Conservation (phyloP, 2,113 vertebrate species). For the Etheostoma spectabile region DNA sequence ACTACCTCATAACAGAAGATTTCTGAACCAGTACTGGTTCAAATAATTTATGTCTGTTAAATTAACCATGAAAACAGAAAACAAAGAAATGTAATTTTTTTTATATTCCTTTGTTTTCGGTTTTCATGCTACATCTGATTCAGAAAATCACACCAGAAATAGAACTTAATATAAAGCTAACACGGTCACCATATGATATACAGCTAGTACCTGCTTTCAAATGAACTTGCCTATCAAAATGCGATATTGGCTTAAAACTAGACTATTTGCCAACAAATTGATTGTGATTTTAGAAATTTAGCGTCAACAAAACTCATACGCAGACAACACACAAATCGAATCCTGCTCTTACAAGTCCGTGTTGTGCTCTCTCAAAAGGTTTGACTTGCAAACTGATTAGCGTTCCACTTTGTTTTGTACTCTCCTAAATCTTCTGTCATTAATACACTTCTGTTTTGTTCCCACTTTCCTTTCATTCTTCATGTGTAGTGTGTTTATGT, state of each 20-base stretch:
- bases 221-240: not conserved
- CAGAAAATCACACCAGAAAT: not conserved
- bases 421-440: too few relatives aligned
- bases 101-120: too few relatives aligned
- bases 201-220: not conserved
- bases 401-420: not conserved
- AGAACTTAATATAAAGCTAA: not conserved
- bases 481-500: not conserved
- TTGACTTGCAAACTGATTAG: not conserved
- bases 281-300: not conserved
- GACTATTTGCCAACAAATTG: too few relatives aligned
- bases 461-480: not conserved
- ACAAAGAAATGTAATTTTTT: not conserved
- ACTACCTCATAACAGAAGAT: not conserved
- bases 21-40: not conserved
- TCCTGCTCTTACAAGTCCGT: not conserved
- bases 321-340: not conserved
- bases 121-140: not conserved
- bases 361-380: not conserved
- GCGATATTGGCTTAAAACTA: too few relatives aligned
- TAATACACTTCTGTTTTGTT: not conserved
- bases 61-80: not conserved
- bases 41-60: too few relatives aligned
- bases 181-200: not conserved
- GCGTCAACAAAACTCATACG: not conserved